Conservation (phyloP, 2,113 vertebrate genomes). For the Aphyosemion australe region DNA sequence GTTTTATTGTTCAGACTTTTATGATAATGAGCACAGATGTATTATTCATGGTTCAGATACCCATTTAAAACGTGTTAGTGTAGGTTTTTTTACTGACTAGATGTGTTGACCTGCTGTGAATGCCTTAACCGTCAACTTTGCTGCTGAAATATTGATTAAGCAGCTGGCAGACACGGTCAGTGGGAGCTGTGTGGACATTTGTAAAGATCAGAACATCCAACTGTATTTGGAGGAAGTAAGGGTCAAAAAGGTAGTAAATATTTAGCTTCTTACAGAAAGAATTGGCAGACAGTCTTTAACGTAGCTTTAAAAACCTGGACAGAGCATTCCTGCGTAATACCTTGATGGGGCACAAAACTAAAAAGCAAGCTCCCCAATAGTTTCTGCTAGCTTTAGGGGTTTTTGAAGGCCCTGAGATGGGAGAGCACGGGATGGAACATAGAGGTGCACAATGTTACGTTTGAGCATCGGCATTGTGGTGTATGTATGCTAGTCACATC, state of each 20-base stretch:
- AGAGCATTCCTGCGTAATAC: too few species aligned
- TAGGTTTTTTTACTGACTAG: neutral
- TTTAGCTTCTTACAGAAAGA: constrained; percentile 4
- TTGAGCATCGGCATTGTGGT: too few species aligned
- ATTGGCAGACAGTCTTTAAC: neutral
- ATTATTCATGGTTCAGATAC: constrained; percentile 38
- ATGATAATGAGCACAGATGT: constrained; percentile 12
- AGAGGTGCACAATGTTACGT: too few species aligned
- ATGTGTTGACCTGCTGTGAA: constrained; percentile 26
- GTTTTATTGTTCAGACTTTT: neutral
- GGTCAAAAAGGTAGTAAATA: constrained; percentile 3
- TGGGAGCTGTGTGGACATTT: constrained; percentile 8
- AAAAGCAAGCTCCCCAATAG: too few species aligned
- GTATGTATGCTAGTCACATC: too few species aligned
- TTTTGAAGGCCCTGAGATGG: too few species aligned
- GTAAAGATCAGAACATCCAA: neutral
- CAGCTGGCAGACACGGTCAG: neutral
- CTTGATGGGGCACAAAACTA: too few species aligned
- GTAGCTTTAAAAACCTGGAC: too few species aligned
- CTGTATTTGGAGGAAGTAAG: neutral
- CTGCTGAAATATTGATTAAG: constrained; percentile 29
- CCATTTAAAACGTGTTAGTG: constrained; percentile 17
- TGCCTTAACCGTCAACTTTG: constrained; percentile 1
- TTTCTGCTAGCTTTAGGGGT: too few species aligned
- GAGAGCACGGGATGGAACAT: too few species aligned